Base-by-base conservation (phyloP, 2,797 vertebrate species). In the Squalus acanthias region DNA sequence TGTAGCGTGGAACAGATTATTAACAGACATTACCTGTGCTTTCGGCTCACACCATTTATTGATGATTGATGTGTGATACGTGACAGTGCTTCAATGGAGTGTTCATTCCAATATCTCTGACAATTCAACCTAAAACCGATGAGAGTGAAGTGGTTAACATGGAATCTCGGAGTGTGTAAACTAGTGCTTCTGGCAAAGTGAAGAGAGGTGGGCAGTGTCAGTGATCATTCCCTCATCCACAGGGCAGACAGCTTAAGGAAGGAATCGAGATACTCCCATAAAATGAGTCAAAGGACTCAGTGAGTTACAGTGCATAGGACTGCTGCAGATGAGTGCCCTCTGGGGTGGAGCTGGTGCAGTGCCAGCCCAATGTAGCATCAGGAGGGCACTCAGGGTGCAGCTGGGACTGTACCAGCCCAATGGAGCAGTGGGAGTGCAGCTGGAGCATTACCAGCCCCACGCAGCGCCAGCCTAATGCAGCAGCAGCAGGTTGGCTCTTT, bases 1-100 rank as follows among this genome's bases (percentile, higher is more conserved):
- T 93, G 63, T 69, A 93, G 65, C 9, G 17, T 69, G n/a, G 91
- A 93, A 69, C 17, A 93, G 13, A 93, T 93, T 65, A 93, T 69
- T 93, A 93, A 93, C n/a, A 67, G 65, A 67, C 91, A 93, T 93
- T 93, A 93, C 91, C 65, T 67, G 63, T 69, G 91, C 91, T 93
- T 93, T 93, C 22, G 20, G 65, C 91, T 93, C 91, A 93, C 63
- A 69, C 63, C 91, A 93, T 93, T 67, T 93, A 93, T 46, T 93
- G 63, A 93, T 93, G 91, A 92, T 39, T n/a, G 89, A 46, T 69
- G 91, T 69, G 57, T 91, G 88, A 91, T 63, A 22, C 91, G 22
- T 67, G 63, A 67, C n/a, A 39, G 65, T 93, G 63, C n/a, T 93
- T 69, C 91, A 69, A 93, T 93, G 91, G n/a, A 46, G 91, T 39